Conservation (phyloP, 2,113 vertebrate species). For the Illadopsis cleaveri region DNA sequence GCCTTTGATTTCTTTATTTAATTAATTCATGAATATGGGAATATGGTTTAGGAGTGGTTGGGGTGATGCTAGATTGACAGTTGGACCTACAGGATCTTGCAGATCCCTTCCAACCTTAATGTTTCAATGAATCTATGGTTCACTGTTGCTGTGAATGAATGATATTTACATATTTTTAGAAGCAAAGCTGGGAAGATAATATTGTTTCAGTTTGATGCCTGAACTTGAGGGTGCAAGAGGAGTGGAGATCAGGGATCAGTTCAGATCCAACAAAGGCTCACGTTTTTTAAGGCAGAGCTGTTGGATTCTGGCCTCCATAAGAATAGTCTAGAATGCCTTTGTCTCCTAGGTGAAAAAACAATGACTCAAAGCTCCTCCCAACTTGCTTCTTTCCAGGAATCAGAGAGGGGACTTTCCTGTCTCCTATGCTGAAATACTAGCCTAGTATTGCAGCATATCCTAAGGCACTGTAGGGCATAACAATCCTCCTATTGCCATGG, state of each 20-base stretch:
- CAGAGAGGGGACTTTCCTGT: not conserved
- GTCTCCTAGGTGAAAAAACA: not conserved
- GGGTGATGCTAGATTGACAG: not conserved
- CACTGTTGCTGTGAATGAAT: not conserved
- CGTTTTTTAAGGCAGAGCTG: not conserved
- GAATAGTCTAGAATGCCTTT: not conserved
- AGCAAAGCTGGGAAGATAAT: not conserved
- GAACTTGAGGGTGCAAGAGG: not conserved
- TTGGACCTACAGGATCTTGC: not conserved
- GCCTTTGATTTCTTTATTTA: not conserved
- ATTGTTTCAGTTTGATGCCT: not conserved
- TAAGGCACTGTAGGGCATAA: not conserved
- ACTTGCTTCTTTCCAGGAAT: not conserved
- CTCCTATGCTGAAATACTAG: not conserved
- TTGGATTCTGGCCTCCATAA: not conserved
- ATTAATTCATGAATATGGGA: not conserved
- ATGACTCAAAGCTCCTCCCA: not conserved
- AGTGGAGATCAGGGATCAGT: not conserved
- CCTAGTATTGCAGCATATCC: not conserved
- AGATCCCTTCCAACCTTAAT: not conserved
- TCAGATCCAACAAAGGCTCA: not conserved
- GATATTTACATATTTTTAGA: not conserved
- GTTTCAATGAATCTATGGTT: not conserved
- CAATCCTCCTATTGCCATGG: not conserved
- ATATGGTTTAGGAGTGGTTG: not conserved